Evolutionary conservation across 2,113 vertebrate species (phyloP).

Genomic region (Litocranius walleri): DNA sequence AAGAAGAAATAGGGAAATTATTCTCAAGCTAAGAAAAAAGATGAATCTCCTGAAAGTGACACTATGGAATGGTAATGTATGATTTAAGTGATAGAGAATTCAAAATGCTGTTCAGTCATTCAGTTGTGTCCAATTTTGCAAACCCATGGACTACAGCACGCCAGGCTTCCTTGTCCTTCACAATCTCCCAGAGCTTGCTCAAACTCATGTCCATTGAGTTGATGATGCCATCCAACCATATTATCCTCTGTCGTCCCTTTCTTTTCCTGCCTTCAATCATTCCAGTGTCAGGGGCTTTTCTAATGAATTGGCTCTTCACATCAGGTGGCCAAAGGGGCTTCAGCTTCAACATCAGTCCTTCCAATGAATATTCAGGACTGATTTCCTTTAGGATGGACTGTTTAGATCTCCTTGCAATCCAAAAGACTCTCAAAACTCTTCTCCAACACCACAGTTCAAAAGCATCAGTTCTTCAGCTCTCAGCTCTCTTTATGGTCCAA

Average conservation of each 20-base stretch:
- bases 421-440: neutral
- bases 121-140: neutral
- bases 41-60: neutral
- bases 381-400: neutral
- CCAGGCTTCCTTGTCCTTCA: neutral
- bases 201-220: neutral
- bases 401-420: neutral
- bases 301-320: neutral
- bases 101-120: neutral
- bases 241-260: neutral
- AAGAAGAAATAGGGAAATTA: neutral
- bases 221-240: neutral
- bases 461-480: neutral
- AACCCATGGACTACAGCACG: neutral
- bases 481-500: neutral
- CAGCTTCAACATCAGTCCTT: neutral
- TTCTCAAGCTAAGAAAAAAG: neutral
- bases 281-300: neutral
- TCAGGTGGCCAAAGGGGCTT: neutral
- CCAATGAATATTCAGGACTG: neutral
- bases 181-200: neutral
- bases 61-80: neutral
- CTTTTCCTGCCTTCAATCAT: neutral
- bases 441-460: neutral
- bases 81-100: neutral